Evolutionary conservation across 2,113 vertebrate genomes (phyloP), one percentile per base, ranked within the genome.

Genomic region (Chionomys nivalis): DNA sequence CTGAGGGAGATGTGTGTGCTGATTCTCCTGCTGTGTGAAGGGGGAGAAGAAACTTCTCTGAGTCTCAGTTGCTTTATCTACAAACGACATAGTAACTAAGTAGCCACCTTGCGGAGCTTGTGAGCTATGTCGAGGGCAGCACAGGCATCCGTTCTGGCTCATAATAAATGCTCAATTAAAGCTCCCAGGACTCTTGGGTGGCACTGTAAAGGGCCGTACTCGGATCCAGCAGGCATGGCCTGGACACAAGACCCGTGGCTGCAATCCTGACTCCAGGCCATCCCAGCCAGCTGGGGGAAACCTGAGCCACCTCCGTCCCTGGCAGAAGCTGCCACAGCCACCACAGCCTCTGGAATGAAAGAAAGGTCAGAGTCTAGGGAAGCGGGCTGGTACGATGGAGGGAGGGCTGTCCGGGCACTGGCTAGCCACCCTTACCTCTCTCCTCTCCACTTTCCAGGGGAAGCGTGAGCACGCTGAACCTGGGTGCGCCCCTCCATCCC

Each of bases 331-430:
- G 65, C 23, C 83, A 36, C 89, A 26, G 79, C 61, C 5, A 8
- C 93, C 28, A 33, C 90, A 33, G 55, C 91, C 94, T 97, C 87
- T 86, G 91, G 94, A 95, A 95, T 94, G 94, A 96, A 96, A 97
- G 97, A 98, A 97, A 98, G 97, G 97, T 98, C 97, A 98, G 93
- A 96, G 94, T 87, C 90, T 24, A 19, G 91, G 96, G 89, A 92
- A 90, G 88, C 47, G 49, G 90, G 58, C 93, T 19, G 31, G 31
- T n/a, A 52, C 0, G 1, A 47, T 81, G 91, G 70, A 93, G 77
- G 91, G 12, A 55, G 85, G 90, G 88, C 70, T 19, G 88, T 79
- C 93, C 0, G 0, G 76, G 4, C 2, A 31, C 91, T 6, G 78
- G 91, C 90, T 75, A 86, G 21, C 93, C 0, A n/a, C 94, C 93